Base-by-base conservation (phyloP, 2,888 invertebrate genomes). In the Cremastinae sp. region DNA sequence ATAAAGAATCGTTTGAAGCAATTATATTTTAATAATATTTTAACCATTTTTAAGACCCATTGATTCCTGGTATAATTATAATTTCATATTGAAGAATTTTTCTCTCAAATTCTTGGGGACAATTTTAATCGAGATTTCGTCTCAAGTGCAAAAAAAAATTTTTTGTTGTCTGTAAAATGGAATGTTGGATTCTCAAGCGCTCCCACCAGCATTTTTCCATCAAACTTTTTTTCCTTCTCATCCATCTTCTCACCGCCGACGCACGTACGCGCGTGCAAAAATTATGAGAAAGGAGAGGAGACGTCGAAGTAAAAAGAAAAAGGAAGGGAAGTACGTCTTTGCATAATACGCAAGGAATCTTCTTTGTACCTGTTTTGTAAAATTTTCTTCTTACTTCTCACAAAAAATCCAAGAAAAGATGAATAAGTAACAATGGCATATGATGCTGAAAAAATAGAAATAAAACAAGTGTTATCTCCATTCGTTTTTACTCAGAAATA, bases 181-280 rank as follows among this genome's bases (percentile, higher is more conserved):
- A 66, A 61, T 22, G 41, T 22, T 4, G 2, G 45, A 69, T 71
- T 65, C 70, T 47, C 14, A 47, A 64, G 38, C 64, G 51, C 38
- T 38, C 36, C 18, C 28, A 61, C 49, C 8, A 45, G 36, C 41
- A 70, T 61, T 61, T 47, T 59, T 54, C 53, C 56, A 22, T 3
- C 47, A 9, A 7, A 14, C 4, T 28, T 28, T 65, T 49, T 1
- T 22, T 20, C 18, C 28, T 43, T 14, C 36, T 41, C 16, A 18
- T 14, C 47, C 45, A 20, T 62, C 22, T 54, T 10, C 38, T 62
- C 34, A 18, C 16, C 34, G 53, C 38, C 51, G 14, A 45, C 1
- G 10, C 18, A 45, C 41, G 65, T 10, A 34, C 43, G 28, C 12
- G 43, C 10, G 3, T 41, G 10, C 28, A 45, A 12, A 41, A 8